phyloP scores from a whole-genome alignment of 1,140 invertebrate species.

The Procambarus clarkii region DNA sequence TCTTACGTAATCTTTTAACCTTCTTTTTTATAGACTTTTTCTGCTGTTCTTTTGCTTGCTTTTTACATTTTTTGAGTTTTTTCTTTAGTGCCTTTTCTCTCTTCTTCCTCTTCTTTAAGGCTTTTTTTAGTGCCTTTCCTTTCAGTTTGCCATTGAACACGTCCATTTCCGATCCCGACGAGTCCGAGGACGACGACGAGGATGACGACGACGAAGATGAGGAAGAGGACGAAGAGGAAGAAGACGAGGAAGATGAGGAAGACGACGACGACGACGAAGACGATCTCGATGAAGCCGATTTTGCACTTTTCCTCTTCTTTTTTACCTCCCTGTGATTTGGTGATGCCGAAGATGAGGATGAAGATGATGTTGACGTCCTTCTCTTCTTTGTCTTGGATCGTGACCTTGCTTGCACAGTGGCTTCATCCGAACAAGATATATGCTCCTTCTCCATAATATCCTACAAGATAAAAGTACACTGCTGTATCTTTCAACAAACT shows the following conservation, averaged over 20 bases:
- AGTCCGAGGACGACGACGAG: constrained; percentile 51
- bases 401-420: constrained; percentile 19
- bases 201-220: constrained; percentile 50
- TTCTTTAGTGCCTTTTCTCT: constrained; percentile 71
- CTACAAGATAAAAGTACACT: neutral
- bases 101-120: constrained; percentile 72
- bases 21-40: constrained; percentile 74
- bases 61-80: constrained; percentile 73
- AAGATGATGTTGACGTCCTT: constrained; percentile 38
- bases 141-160: constrained; percentile 45
- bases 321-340: constrained; percentile 45
- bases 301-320: constrained; percentile 47
- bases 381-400: constrained; percentile 58
- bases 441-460: constrained; percentile 52
- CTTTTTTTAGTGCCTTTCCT: constrained; percentile 51
- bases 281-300: constrained; percentile 29
- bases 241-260: constrained; percentile 56
- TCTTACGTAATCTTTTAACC: constrained; percentile 53
- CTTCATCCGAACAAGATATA: constrained; percentile 45
- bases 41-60: constrained; percentile 71
- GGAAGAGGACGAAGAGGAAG: constrained; percentile 51
- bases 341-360: constrained; percentile 48
- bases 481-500: no score
- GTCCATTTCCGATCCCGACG: constrained; percentile 40
- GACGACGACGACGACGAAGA: constrained; percentile 52